Base-by-base conservation (phyloP, 2,888 invertebrate genomes). In the Amaurobius ferox region DNA sequence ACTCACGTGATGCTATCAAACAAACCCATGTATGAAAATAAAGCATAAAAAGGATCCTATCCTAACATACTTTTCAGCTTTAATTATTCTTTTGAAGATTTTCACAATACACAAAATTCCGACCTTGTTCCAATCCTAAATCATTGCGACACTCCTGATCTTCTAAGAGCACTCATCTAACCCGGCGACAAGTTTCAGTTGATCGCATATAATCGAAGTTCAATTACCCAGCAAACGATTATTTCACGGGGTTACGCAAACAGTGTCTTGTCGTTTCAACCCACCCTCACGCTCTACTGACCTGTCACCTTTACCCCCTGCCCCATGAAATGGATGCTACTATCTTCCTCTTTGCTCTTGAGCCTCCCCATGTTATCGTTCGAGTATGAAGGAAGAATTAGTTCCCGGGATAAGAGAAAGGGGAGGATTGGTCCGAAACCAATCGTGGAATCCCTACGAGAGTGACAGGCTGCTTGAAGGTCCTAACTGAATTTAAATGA, bases 191-290 rank as follows among this genome's bases (percentile, higher is more conserved):
- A 55, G 23, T 23, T 55, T 23, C 55, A 23, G 23, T 55, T 35
- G 28, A 81, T 70, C 77, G 71, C 72, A 77, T 71, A 71, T 83
- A 77, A 77, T 77, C 83, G 66, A 72, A 67, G 77, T 32, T 40
- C 76, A 83, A 83, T 83, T 83, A 83, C 77, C 83, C 83, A 77
- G 83, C 77, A 83, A 83, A 77, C 83, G 77, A 83, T 83, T 70
- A 44, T 55, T 55, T 55, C 23, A n/a, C 3, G 55, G 55, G 55
- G 55, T 55, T 55, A 23, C 55, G 55, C 55, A 55, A 55, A 55
- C 55, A 55, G 23, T 55, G 55, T 23, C 23, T 16, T 1, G 55
- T 11, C 68, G 68, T 61, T 55, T 68, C 30, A 64, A n/a, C 44
- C 72, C 29, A 72, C 29, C 48, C 61, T 39, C 29, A 73, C 40